Evolutionary conservation across 2,797 vertebrate genomes (phyloP).

Genomic region (Lacerta bilineata): DNA sequence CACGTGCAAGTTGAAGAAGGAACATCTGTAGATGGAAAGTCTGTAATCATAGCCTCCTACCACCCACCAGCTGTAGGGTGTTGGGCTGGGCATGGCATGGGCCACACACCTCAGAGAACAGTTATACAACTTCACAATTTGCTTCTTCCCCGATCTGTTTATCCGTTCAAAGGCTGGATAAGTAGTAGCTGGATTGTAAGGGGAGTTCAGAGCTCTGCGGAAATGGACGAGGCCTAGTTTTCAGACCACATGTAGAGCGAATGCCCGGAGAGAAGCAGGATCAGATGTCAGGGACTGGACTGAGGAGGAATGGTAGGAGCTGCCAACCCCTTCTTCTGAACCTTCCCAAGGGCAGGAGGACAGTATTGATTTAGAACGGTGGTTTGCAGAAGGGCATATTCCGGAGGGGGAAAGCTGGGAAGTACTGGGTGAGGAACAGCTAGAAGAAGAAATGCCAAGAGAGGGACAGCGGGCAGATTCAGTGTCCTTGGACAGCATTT

Average conservation of each 20-base stretch:
- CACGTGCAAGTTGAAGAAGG: background rate
- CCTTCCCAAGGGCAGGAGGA: too few relatives aligned
- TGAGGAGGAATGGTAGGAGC: too few relatives aligned
- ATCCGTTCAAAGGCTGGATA: background rate
- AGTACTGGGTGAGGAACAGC: too few relatives aligned
- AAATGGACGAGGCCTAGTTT: too few relatives aligned
- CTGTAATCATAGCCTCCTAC: slow-evolving; percentile 3
- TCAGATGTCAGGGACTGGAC: too few relatives aligned
- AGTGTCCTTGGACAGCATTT: too few relatives aligned
- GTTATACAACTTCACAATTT: background rate
- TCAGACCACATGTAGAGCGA: background rate
- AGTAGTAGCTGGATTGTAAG: background rate
- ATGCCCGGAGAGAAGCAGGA: background rate
- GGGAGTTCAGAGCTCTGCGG: background rate
- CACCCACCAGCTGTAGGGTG: background rate
- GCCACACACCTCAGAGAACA: background rate
- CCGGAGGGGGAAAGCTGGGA: too few relatives aligned
- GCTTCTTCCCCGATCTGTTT: slow-evolving; percentile 19
- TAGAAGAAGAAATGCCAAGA: too few relatives aligned
- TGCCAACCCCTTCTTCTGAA: too few relatives aligned
- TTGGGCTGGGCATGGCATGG: background rate
- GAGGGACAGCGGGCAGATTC: too few relatives aligned
- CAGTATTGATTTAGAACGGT: too few relatives aligned
- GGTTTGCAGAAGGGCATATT: too few relatives aligned
- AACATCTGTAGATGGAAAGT: background rate